Base-by-base conservation (phyloP, 2,888 invertebrate species). In the Pterostichus niger region DNA sequence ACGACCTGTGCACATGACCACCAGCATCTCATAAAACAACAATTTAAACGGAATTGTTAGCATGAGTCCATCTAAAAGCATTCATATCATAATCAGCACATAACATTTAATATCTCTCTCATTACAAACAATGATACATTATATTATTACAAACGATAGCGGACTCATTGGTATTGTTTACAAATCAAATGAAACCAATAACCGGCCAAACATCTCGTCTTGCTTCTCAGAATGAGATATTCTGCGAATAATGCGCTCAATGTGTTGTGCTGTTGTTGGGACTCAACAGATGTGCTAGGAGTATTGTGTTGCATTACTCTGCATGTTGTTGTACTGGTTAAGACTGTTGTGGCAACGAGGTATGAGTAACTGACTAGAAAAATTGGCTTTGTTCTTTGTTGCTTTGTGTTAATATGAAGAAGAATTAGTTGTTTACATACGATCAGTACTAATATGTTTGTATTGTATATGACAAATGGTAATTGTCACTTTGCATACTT, bases 121-220 rank as follows among this genome's bases (percentile, higher is more conserved):
- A 71, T 71, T 71, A 71, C 17, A 17, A 71, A 71, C 68, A 71
- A 71, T 71, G 68, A 13, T 44, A 44, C 68, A 71, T 71, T 71
- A 71, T 71, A 40, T 56, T 56, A 17, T 44, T 13, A 33, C 35
- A 71, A 75, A 11, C 76, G 56, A 76, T 76, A 76, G 52, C 17
- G 13, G 33, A 17, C 54, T 76, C 54, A 56, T 24, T 76, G 31
- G 76, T 35, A 76, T 76, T 76, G 76, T 76, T 76, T 76, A 76
- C 76, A 76, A 76, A 76, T 76, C 76, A 76, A 76, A 76, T 54
- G 76, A 54, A 76, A 76, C 56, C 76, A 76, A 76, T 76, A 71
- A 71, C 68, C 68, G 68, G 44, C 68, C 15, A 71, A 44, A 71
- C 68, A 71, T 44, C 68, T 44, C 24, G 24, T 24, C 24, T 17